phyloP scores from a whole-genome alignment of 2,888 invertebrate species.

The Mylabris sibirica region DNA sequence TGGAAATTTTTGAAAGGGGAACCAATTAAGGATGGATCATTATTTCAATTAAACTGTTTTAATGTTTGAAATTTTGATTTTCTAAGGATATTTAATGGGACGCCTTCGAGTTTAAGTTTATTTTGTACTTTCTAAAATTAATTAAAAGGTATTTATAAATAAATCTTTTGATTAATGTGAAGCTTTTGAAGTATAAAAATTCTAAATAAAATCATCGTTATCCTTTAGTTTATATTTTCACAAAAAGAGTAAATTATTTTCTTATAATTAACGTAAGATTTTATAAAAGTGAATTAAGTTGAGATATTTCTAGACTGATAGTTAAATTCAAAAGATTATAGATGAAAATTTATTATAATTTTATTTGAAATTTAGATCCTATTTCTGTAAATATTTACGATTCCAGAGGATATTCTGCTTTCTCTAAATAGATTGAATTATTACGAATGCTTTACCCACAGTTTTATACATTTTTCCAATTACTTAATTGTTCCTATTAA shows the following conservation, averaged over 20 bases:
- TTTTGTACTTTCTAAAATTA: neutral
- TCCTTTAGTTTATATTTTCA: neutral
- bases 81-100: neutral
- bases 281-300: neutral
- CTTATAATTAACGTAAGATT: neutral
- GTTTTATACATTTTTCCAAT: slow-evolving; percentile 8
- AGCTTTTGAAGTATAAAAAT: neutral
- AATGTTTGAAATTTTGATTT: neutral
- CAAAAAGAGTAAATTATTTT: neutral
- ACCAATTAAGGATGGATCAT: neutral
- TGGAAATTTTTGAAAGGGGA: neutral
- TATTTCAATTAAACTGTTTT: neutral
- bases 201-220: neutral
- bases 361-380: slow-evolving; percentile 5
- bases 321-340: neutral
- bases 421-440: slow-evolving; percentile 8
- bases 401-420: neutral
- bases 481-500: slow-evolving; percentile 11
- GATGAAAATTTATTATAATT: neutral
- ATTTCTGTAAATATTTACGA: neutral
- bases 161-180: neutral
- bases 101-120: neutral
- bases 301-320: neutral
- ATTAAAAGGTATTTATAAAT: neutral
- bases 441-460: neutral